Evolutionary conservation across 2,797 vertebrate species (phyloP), one percentile per base, ranked within the genome.

Genomic region (Characodon lateralis): DNA sequence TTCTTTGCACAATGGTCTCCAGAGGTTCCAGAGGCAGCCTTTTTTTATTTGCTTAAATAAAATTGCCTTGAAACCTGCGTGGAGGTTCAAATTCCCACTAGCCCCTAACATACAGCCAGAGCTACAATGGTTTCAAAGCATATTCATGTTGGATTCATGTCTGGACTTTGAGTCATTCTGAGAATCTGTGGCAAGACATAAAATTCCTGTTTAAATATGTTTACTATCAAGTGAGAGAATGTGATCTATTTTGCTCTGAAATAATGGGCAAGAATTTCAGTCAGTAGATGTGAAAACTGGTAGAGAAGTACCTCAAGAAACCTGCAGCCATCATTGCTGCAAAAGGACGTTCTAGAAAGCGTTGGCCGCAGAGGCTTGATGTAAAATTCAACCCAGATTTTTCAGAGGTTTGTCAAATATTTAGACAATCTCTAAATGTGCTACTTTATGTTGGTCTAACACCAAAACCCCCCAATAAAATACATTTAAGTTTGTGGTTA

Each of bases 381-480:
- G 16, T 18, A 63, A 63, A 63, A 35, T 20, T 39, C 20, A 9
- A 31, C 31, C 6, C 31, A 61, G 26, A 61, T 65, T 68, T 41
- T 66, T 41, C 61, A 35, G 61, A 41, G 43, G 20, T 68, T n/a
- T 68, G 20, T 65, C 31, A 65, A n/a, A 68, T 68, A 68, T 68
- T 43, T 5, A 13, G 22, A 46, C 13, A 14, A n/a, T 24, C 2
- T 2, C 13, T 24, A 13, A 68, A 41, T 66, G 63, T 5, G 2
- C 63, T 41, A 41, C 22, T 66, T 66, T 66, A 43, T 43, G 65
- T 43, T 41, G 20, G 10, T 24, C 65, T 24, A n/a, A 5, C 9
- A 24, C 35, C 22, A 13, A 7, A n/a, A 43, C 43, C 46, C 10
- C 22, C 41, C 65, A n/a, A 14, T 13, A 68, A 68, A 13, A 14